A percentile compares a stretch with the other conserved stretches of the same genome.
Conservation (phyloP, 2,797 vertebrate genomes). For the Miopithecus talapoin region DNA sequence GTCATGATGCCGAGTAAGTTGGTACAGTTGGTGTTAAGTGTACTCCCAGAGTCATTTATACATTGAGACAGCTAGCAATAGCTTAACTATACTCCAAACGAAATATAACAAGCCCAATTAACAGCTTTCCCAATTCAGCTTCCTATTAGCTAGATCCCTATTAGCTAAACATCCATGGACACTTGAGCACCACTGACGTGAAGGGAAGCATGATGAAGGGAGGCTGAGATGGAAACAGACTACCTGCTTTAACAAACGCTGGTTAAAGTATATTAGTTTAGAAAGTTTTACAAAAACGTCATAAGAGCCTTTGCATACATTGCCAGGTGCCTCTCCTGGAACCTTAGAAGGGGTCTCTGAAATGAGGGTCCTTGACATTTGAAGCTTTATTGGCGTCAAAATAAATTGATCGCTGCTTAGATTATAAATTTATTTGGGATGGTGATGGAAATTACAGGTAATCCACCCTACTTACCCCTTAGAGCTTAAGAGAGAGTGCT, state of each 20-base stretch:
- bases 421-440: neutral
- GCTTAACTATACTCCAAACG: neutral
- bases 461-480: neutral
- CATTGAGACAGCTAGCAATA: neutral
- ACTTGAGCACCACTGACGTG: too few species aligned
- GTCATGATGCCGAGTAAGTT: neutral
- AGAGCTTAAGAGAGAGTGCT: neutral
- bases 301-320: neutral
- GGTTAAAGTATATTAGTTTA: neutral
- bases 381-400: neutral
- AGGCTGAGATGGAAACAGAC: neutral
- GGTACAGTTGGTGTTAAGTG: neutral
- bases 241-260: neutral
- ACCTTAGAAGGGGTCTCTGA: neutral
- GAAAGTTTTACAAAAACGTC: neutral
- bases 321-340: neutral
- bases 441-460: neutral
- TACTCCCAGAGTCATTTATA: neutral
- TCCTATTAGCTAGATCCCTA: neutral
- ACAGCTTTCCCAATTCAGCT: neutral
- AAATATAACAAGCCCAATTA: neutral
- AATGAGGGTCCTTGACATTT: neutral
- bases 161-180: neutral
- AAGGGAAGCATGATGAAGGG: neutral
- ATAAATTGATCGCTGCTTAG: neutral